Evolutionary conservation across 2,113 vertebrate genomes (phyloP), one percentile per base, ranked within the genome.

Genomic region (Alethe diademata): DNA sequence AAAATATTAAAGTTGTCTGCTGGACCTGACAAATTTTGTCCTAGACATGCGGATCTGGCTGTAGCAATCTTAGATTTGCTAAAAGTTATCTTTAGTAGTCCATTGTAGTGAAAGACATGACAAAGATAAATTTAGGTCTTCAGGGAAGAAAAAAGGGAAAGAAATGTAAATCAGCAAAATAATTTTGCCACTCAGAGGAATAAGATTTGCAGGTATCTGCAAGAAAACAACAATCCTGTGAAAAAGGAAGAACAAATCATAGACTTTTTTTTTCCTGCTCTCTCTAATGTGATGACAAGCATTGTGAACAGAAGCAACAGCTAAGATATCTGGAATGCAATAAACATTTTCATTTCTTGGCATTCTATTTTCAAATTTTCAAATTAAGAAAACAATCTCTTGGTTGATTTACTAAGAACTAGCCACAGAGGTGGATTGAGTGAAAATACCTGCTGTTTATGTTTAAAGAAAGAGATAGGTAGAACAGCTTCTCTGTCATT

Each of bases 191-290:
- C 18, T 60, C 31, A 29, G 22, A 54, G 15, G 38, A 73, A 20
- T 33, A 79, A 14, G 28, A 29, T 82, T 54, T 83, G 9, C 4
- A 42, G 15, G 5, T 66, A 20, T 53, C 12, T 70, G 14, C 31
- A 73, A 60, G 26, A 73, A 74, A 70, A 29, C 2, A 51, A 26
- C 5, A 65, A 35, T 60, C 1, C 3, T 7, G 2, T 43, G 25
- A 43, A 70, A 26, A 53, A 12, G 36, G 78, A 88, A 66, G 6
- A 71, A 35, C 4, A 65, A 48, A 5, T 54, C 6, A 7, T 8
- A 36, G 35, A 4, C 0, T 0, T 16, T n/a, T 56, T 81, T 80
- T 57, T 31, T 8, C 6, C 2, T 50, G 2, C 67, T 56, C 23
- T 71, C 6, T 75, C 23, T 54, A 15, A 22, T 67, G 5, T 58